Base-by-base conservation (phyloP, 2,113 vertebrate genomes). In the Elephas maximus region DNA sequence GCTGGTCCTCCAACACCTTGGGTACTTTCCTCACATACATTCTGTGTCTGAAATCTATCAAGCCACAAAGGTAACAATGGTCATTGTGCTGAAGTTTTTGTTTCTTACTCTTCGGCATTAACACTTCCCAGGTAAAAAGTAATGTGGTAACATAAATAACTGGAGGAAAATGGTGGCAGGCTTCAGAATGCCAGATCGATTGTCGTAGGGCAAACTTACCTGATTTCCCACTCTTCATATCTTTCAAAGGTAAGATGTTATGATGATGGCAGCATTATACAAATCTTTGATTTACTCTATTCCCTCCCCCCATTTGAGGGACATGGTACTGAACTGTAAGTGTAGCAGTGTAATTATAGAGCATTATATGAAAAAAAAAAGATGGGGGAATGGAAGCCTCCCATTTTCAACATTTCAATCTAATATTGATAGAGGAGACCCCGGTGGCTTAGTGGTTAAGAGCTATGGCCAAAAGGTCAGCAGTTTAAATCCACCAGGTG, bases 251-350 rank as follows among this genome's bases (percentile, higher is more conserved):
- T 20, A 7, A 6, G 4, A 18, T 41, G 71, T 45, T 44, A 28
- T 8, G 18, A 24, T 1, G 62, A 18, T 17, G 33, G 37, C 48
- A 4, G 30, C 20, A 2, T n/a, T 21, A 0, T 0, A 5, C 2
- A 2, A 24, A 9, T 15, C 65, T 92, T 28, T 5, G 65, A 30
- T 28, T 20, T 8, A 14, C n/a, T 78, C 4, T 8, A 8, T 21
- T 12, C 63, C 1, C 26, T 77, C 74, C 48, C 76, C 10, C 21
- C 44, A 78, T 14, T 21, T 45, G 76, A 78, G 44, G 76, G 12
- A 74, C 8, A 74, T 2, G 41, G 0, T 73, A 74, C n/a, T 74
- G 37, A 24, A 57, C 15, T 14, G 11, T 57, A 10, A 57, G 48
- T 48, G 48, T 3, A 57, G 53, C 37, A 17, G 2, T 41, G 24